Conservation (phyloP, 2,888 invertebrate species). For the Diogma glabrata region DNA sequence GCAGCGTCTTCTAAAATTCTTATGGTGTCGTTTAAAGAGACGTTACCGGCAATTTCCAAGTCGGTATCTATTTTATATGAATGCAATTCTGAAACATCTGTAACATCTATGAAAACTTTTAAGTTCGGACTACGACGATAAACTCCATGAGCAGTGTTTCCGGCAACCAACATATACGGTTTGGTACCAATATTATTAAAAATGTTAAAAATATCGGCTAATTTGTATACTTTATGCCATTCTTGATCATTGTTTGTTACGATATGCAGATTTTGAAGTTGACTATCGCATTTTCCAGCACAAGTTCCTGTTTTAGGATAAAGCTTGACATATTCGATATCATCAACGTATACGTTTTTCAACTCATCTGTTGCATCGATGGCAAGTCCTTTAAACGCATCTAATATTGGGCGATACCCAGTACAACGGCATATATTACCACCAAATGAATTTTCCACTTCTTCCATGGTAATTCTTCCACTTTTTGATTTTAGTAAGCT, state of each 20-base stretch:
- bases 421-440: conserved; percentile 72
- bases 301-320: conserved; percentile 31
- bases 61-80: conserved; percentile 23
- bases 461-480: conserved; percentile 43
- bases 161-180: conserved; percentile 52
- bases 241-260: conserved; percentile 40
- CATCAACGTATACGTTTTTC: conserved; percentile 34
- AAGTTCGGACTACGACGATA: conserved; percentile 37
- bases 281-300: conserved; percentile 24
- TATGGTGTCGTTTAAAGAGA: conserved; percentile 37
- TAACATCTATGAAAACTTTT: conserved; percentile 48
- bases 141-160: conserved; percentile 61
- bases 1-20: conserved; percentile 30
- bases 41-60: conserved; percentile 38
- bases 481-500: conserved; percentile 42
- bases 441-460: conserved; percentile 65
- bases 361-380: conserved; percentile 36
- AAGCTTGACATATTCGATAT: conserved; percentile 23
- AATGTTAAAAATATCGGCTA: conserved; percentile 41
- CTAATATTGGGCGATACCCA: conserved; percentile 65
- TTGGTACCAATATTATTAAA: conserved; percentile 38
- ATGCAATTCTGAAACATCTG: conserved; percentile 42
- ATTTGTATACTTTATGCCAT: conserved; percentile 41
- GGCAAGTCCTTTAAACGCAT: conserved; percentile 66
- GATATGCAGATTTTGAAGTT: too few species aligned